Conservation (phyloP, 2,888 invertebrate species). For the Pseudococcus viburni region DNA sequence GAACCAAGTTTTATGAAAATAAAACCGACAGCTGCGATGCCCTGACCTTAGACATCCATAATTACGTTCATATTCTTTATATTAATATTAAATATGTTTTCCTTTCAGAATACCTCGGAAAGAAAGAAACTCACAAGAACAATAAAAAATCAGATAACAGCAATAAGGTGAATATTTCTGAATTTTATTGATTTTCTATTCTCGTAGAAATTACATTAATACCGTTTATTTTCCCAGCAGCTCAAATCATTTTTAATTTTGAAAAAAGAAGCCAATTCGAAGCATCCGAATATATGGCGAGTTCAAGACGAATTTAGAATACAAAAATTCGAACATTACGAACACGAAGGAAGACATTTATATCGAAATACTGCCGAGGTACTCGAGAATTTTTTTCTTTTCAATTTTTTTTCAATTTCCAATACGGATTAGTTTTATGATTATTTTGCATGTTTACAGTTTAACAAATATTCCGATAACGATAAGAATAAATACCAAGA, state of each 20-base stretch:
- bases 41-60: too few relatives aligned
- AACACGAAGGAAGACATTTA: constrained; percentile 80
- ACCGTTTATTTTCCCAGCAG: constrained; percentile 73
- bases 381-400: constrained; percentile 68
- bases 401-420: not conserved
- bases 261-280: constrained; percentile 84
- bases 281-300: constrained; percentile 92
- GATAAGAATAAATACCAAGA: constrained; percentile 59
- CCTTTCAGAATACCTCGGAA: not conserved
- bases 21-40: too few relatives aligned
- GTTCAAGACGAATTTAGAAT: constrained; percentile 88
- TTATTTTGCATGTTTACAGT: not conserved
- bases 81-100: not conserved
- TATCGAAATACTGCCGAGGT: constrained; percentile 91
- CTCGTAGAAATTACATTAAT: not conserved
- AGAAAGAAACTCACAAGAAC: not conserved
- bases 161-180: constrained; percentile 2
- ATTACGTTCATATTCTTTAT: not conserved
- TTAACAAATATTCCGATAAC: constrained; percentile 22
- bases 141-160: not conserved
- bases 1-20: too few relatives aligned
- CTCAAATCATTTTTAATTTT: constrained; percentile 91
- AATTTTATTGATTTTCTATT: not conserved
- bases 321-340: constrained; percentile 86
- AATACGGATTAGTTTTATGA: not conserved